Base-by-base conservation (phyloP, 2,797 vertebrate species). In the Alca torda region DNA sequence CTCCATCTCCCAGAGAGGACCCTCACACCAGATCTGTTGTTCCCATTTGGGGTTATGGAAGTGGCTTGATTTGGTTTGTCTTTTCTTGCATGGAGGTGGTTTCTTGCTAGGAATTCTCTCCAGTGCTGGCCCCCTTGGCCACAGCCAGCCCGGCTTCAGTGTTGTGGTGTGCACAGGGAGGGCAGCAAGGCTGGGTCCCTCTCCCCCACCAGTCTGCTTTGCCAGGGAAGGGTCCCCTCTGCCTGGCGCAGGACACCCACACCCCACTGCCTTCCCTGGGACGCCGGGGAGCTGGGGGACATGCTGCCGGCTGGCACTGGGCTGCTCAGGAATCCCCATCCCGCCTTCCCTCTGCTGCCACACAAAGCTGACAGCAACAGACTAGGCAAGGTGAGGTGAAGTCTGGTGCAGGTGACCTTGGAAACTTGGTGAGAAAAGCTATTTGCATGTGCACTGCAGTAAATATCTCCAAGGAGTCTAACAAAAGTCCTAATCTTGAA, bases 401-500 rank as follows among this genome's bases (percentile, higher is more conserved):
- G 46, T 35, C 39, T 84, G 73, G 18, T 67, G 56, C 50, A 65
- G 73, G 63, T 79, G 83, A 89, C 89, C 81, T 92, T 90, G 93
- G 56, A 51, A 92, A 90, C 56, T 16, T 72, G 78, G 53, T 61
- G 65, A 80, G 78, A 82, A 75, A 68, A 87, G 60, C 30, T 69
- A 65, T 93, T 75, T 90, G 56, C 78, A 35, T 89, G 78, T 80
- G 77, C 72, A 7, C 75, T 77, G 78, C 20, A 64, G 46, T 77
- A 95, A 95, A 80, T 46, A 91, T 78, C 90, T 87, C 81, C 72
- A 33, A 95, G 84, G 78, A 94, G 67, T 46, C 84, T 46, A 74
- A 79, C 0, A 5, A 93, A 89, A 95, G 10, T 63, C 84, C 63
- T 75, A 82, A 87, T 93, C 87, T 87, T 11, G 1, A 93, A 68